A percentile compares a stretch with the other conserved stretches of the same genome.
These are phyloP conservation scores for Platorchestia sp. DNA, from an alignment of 1,140 invertebrate genomes.

Conservation along the genomic window DNA sequence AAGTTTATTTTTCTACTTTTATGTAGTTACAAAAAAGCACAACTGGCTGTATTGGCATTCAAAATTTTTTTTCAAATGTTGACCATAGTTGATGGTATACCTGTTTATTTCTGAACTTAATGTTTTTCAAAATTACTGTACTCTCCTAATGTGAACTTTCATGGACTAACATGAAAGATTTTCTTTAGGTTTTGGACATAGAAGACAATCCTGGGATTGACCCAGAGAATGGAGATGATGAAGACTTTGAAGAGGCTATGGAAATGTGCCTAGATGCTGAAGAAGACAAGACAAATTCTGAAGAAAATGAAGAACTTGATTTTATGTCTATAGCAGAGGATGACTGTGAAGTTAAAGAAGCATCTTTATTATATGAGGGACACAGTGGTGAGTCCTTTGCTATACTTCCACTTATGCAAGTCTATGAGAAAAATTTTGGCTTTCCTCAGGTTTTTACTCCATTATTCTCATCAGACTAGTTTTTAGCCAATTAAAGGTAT, in stretches of 20 bases:
- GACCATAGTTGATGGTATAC: not conserved
- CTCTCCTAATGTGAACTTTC: not conserved
- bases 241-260: not conserved
- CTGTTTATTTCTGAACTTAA: not conserved
- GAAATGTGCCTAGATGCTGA: not conserved
- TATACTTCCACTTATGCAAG: not conserved
- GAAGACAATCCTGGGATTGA: not conserved
- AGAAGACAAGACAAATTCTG: not conserved
- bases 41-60: not conserved
- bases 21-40: not conserved
- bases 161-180: not conserved
- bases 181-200: not conserved
- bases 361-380: not conserved
- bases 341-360: slow-evolving; percentile 6
- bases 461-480: not conserved
- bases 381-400: not conserved
- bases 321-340: not conserved
- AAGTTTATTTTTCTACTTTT: not conserved
- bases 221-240: not conserved
- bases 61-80: not conserved
- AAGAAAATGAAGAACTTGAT: slow-evolving; percentile 14
- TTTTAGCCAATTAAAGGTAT: not conserved
- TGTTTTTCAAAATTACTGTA: not conserved
- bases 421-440: not conserved
- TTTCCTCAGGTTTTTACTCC: not conserved